Evolutionary conservation across 2,888 invertebrate genomes (phyloP).

Genomic region (Lasioglossum oenotherae): DNA sequence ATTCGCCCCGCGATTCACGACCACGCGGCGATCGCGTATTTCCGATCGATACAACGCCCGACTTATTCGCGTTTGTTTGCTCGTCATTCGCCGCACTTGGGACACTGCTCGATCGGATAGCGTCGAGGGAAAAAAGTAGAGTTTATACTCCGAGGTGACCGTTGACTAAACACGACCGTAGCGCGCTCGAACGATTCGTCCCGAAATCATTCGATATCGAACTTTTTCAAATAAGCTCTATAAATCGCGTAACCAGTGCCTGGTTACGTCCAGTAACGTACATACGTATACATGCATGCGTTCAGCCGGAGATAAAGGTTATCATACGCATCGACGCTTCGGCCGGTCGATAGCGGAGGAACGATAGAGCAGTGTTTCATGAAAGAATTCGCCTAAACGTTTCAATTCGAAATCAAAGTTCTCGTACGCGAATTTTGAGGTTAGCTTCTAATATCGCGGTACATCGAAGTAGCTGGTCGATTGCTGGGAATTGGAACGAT

Average conservation of each 20-base stretch:
- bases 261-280: background rate
- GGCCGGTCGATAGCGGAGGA: background rate
- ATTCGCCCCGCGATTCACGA: background rate
- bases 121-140: background rate
- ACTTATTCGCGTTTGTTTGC: background rate
- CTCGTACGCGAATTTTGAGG: constrained; percentile 60
- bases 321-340: background rate
- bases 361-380: too few relatives aligned
- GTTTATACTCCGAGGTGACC: background rate
- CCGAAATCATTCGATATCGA: background rate
- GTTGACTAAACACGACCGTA: background rate
- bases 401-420: background rate
- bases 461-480: accelerated
- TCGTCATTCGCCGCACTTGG: background rate
- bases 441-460: constrained; percentile 53
- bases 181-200: background rate
- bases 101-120: background rate
- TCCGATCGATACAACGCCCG: background rate
- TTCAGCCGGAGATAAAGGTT: background rate
- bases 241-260: background rate
- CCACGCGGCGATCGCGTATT: background rate
- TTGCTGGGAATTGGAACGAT: background rate
- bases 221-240: background rate
- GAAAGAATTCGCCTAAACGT: background rate
- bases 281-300: background rate